Base-by-base conservation (phyloP, 2,113 vertebrate species). In the Campylomormyrus numenius region DNA sequence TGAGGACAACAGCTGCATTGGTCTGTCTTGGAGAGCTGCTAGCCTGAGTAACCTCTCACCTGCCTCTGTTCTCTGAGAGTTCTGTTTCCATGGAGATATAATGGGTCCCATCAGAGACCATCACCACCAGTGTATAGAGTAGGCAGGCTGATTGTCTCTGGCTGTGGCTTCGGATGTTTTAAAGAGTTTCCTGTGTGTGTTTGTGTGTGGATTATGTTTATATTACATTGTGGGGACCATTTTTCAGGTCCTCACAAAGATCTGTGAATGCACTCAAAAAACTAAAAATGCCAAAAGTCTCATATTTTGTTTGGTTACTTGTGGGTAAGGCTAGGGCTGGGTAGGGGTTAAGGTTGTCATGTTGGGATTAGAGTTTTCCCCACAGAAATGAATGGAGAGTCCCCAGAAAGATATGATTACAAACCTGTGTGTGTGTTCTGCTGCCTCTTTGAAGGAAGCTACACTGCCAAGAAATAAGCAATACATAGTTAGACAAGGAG, bases 31-130 rank as follows among this genome's bases (percentile, higher is more conserved):
- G 27, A 53, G 85, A 35, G 24, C 85, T 53, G 85, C 85, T 50
- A 53, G 48, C 48, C 50, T 31, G 19, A 17, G 31, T 48, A 87
- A 35, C 85, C 85, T 86, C 50, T 87, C 85, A 87, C 49, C 85
- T 53, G 85, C 50, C 85, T 48, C 83, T 45, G 21, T 85, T 85
- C 39, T 56, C 6, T 31, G n/a, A 50, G 27, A 53, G 48, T 87
- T 15, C 50, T 53, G 85, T 87, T 87, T 87, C 85, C 85, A 87
- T 53, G 48, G 85, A 53, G 85, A 53, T 53, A 19, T 87, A 87
- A 53, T 53, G 85, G 85, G 27, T 85, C 48, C 85, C 50, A 87
- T 87, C 85, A 53, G 85, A 87, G n/a, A 31, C 13, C 19, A 87
- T 86, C 48, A 86, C 84, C 10, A 11, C 24, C 45, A 50, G 84